A percentile compares a stretch with the other conserved stretches of the same genome.
Evolutionary conservation across 2,113 vertebrate genomes (phyloP).

Genomic region (Bubo bubo): DNA sequence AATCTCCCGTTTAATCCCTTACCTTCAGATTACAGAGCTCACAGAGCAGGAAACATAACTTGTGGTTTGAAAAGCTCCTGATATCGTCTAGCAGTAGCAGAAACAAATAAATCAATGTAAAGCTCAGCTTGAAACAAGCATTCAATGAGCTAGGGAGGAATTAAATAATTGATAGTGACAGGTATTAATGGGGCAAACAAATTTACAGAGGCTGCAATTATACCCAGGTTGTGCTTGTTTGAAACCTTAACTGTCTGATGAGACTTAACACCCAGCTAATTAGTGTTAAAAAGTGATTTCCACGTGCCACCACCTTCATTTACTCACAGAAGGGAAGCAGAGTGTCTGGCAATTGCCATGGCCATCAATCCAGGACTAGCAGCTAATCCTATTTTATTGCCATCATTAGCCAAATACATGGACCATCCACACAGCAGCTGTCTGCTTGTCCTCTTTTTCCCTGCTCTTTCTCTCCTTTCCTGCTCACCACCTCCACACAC

Average conservation of each 20-base stretch:
- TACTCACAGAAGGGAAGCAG: not conserved
- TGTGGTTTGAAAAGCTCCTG: not conserved
- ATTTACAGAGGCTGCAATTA: conserved; percentile 13
- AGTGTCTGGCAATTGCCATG: not conserved
- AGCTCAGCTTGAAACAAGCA: not conserved
- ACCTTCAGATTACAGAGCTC: not conserved
- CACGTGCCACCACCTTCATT: not conserved
- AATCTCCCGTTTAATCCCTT: not conserved
- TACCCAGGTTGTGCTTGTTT: not conserved
- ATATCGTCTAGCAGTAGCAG: not conserved
- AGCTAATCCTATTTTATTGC: conserved; percentile 45
- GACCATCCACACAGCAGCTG: not conserved
- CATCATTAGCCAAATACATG: not conserved
- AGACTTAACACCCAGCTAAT: conserved; percentile 56
- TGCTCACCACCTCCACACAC: not conserved
- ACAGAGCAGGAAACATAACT: not conserved
- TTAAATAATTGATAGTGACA: conserved; percentile 18
- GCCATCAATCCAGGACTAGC: not conserved
- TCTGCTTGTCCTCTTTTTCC: not conserved
- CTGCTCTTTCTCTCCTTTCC: not conserved
- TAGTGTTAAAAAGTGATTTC: conserved; percentile 32
- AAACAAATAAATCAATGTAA: not conserved
- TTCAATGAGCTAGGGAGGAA: not conserved
- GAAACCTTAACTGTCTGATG: conserved; percentile 36
- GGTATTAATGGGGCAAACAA: conserved; percentile 33